A percentile compares a stretch with the other conserved stretches of the same genome.
These are phyloP conservation scores for Pterobdella sp. DNA, from an alignment of 2,888 invertebrate genomes.

Conservation along the genomic window DNA sequence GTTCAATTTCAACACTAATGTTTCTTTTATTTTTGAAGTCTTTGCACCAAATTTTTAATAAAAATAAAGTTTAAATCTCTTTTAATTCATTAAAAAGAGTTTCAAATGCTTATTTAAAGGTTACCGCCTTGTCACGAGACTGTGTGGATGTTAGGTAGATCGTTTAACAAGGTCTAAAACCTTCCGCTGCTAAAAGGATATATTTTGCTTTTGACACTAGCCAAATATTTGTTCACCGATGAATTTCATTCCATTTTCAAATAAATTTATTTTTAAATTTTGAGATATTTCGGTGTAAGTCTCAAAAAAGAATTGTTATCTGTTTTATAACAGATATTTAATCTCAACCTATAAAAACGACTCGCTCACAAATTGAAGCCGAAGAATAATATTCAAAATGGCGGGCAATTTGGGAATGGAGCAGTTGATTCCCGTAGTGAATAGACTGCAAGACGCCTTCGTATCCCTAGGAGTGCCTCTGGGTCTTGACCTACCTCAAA, in stretches of 20 bases:
- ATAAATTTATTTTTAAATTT: background rate
- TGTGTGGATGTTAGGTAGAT: background rate
- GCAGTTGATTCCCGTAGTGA: slow-evolving; percentile 95
- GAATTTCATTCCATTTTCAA: slow-evolving; percentile 1
- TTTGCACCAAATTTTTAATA: too few species aligned
- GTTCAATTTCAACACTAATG: too few species aligned
- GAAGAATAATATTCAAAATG: slow-evolving; percentile 31
- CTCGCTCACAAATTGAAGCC: too few species aligned
- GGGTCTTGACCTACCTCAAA: slow-evolving; percentile 97
- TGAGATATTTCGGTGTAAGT: too few species aligned
- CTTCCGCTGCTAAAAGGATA: background rate
- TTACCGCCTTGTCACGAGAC: too few species aligned
- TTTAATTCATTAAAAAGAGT: too few species aligned
- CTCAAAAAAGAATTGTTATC: too few species aligned
- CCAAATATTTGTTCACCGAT: background rate
- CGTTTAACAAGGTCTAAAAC: background rate
- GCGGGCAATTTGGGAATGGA: slow-evolving; percentile 68
- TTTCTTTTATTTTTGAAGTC: too few species aligned
- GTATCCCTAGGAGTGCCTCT: slow-evolving; percentile 94
- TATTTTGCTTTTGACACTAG: background rate
- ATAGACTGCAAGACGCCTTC: slow-evolving; percentile 99
- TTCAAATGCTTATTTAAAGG: too few species aligned
- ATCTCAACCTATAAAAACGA: too few species aligned
- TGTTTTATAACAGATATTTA: too few species aligned
- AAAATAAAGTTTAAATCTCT: too few species aligned